phyloP scores from a whole-genome alignment of 2,113 vertebrate genomes.

The Spizaetus ornatus region DNA sequence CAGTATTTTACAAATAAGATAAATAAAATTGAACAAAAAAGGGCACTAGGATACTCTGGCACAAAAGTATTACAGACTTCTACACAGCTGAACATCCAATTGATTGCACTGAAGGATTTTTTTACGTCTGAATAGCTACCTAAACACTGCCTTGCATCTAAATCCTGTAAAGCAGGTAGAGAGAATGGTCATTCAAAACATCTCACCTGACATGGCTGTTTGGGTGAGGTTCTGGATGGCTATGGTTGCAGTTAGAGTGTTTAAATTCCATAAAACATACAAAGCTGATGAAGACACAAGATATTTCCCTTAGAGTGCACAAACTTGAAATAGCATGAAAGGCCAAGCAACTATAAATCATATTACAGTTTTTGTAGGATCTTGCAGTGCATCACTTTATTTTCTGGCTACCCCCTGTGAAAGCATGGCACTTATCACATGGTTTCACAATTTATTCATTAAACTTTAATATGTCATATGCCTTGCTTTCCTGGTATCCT shows the following conservation, averaged over 20 bases:
- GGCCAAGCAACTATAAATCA: background rate
- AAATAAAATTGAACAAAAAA: background rate
- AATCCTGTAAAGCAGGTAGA: background rate
- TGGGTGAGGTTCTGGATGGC: background rate
- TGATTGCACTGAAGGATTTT: background rate
- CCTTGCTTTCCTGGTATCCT: background rate
- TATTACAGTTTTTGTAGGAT: background rate
- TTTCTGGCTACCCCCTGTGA: background rate
- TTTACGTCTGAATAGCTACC: background rate
- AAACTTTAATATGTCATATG: conserved; percentile 14
- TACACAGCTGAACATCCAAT: background rate
- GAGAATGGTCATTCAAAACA: background rate
- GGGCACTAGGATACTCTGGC: rapidly evolving
- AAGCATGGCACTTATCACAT: background rate
- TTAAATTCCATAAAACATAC: background rate
- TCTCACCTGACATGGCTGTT: background rate
- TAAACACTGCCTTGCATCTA: background rate
- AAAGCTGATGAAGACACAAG: background rate
- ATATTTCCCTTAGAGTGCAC: background rate
- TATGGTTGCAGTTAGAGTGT: background rate
- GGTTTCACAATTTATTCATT: conserved; percentile 14
- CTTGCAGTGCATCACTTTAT: background rate
- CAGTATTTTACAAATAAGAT: background rate
- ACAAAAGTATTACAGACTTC: background rate
- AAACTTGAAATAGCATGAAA: background rate